phyloP scores from a whole-genome alignment of 2,888 invertebrate genomes.

The Acronicta leporina region DNA sequence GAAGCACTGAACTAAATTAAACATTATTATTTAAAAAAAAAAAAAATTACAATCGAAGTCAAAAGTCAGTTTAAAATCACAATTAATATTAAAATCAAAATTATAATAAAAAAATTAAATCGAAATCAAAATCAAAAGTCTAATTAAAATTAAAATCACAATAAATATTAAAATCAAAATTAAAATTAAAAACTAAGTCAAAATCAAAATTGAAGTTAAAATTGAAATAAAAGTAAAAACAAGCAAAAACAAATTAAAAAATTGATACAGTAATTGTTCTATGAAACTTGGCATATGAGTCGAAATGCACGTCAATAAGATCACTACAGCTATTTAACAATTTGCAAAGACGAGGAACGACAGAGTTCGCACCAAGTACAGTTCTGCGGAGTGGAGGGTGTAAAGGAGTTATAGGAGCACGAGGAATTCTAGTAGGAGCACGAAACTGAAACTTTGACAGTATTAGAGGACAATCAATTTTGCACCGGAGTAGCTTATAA shows the following conservation, averaged over 20 bases:
- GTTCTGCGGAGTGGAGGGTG: constrained; percentile 2
- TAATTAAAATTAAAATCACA: neutral
- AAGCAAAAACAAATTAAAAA: neutral
- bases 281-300: constrained; percentile 1
- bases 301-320: neutral
- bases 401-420: neutral
- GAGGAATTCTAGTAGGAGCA: too few species aligned
- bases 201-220: neutral
- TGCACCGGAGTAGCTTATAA: too few species aligned
- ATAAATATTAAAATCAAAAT: neutral
- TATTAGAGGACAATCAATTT: too few species aligned
- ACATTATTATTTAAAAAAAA: too few species aligned
- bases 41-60: too few species aligned
- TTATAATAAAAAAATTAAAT: too few species aligned
- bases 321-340: constrained; percentile 2
- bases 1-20: too few species aligned
- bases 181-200: neutral
- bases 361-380: constrained; percentile 1
- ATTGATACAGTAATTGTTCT: neutral
- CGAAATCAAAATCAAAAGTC: neutral
- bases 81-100: too few species aligned
- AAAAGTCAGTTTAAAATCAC: too few species aligned
- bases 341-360: constrained; percentile 1
- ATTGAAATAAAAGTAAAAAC: neutral
- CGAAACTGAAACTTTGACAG: too few species aligned